A percentile compares a stretch with the other conserved stretches of the same genome.
These are phyloP conservation scores for Nannoperca australis DNA, from an alignment of 2,797 vertebrate species.

Conservation along the genomic window DNA sequence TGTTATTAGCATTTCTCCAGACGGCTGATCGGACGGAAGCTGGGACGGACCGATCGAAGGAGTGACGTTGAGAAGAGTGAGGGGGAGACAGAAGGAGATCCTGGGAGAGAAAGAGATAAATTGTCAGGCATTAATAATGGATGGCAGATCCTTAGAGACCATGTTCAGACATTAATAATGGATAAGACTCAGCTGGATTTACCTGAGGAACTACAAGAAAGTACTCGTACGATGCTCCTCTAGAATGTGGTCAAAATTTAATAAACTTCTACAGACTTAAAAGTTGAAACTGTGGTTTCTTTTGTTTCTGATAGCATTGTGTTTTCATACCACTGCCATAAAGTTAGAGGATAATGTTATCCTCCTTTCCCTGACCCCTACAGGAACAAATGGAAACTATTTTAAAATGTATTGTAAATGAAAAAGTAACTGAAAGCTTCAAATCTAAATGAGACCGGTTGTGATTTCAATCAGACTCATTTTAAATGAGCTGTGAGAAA, in stretches of 20 bases:
- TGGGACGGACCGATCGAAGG: constrained; percentile 26
- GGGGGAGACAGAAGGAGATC: constrained; percentile 67
- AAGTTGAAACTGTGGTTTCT: background rate
- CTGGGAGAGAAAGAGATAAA: constrained; percentile 66
- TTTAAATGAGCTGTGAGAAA: constrained; percentile 44
- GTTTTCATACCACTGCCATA: background rate
- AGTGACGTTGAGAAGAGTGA: constrained; percentile 35
- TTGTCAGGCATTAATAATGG: constrained; percentile 78
- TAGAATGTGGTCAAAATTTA: background rate
- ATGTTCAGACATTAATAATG: constrained; percentile 79
- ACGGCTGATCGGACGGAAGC: constrained; percentile 45
- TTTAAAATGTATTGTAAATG: too few species aligned
- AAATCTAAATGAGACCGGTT: constrained; percentile 3
- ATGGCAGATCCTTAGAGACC: constrained; percentile 72
- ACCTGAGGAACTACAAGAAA: constrained; percentile 42
- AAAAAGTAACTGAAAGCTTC: background rate
- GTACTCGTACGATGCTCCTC: background rate
- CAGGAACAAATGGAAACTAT: too few species aligned
- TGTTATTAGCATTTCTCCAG: constrained; percentile 80
- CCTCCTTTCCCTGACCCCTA: constrained; percentile 10
- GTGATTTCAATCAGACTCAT: constrained; percentile 33
- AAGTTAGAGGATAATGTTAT: too few species aligned
- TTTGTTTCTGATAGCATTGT: background rate
- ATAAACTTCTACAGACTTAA: background rate
- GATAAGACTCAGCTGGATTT: constrained; percentile 69